Base-by-base conservation (phyloP, 1,140 invertebrate genomes). In the Pseudoatta argentina region DNA sequence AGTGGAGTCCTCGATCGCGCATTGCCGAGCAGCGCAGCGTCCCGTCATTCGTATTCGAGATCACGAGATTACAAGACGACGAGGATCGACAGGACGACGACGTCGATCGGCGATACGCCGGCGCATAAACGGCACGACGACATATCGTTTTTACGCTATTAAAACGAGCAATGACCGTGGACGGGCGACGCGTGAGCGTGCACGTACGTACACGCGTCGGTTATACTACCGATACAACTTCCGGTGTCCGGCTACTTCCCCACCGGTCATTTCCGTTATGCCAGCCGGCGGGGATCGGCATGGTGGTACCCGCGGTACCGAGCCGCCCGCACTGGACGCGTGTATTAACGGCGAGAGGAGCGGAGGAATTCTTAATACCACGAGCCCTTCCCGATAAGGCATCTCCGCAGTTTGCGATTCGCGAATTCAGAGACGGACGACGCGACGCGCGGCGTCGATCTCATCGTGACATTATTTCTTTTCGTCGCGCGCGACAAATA, bases 201-300 rank as follows among this genome's bases (percentile, higher is more conserved):
- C 44, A 90, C 86, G 76, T 90, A 76, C 79, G 86, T 88, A 93
- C 91, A 91, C 91, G 92, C 90, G 91, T 91, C 87, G 91, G 86
- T 90, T 93, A 92, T 93, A 93, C 92, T 93, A 92, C 93, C 92
- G 92, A 93, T 93, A 92, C 92, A 91, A 90, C 92, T 94, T 94
- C 94, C 94, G 93, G 93, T 94, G 90, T 86, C 88, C 90, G 91
- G 88, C 88, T 87, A 90, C 88, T 86, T 91, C 78, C 85, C 87
- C 88, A 78, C 86, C 86, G 72, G 66, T 81, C 55, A 86, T 85
- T 89, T 92, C 90, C 88, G 87, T 86, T 82, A 83, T 75, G 85
- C 87, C 88, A 89, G 89, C 88, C 90, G 78, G 78, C 78, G 71
- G 82, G 77, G 89, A 83, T 69, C 88, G 34, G 81, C 67, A 86